phyloP scores from a whole-genome alignment of 2,797 vertebrate genomes.

The Notolepis coatsorum region DNA sequence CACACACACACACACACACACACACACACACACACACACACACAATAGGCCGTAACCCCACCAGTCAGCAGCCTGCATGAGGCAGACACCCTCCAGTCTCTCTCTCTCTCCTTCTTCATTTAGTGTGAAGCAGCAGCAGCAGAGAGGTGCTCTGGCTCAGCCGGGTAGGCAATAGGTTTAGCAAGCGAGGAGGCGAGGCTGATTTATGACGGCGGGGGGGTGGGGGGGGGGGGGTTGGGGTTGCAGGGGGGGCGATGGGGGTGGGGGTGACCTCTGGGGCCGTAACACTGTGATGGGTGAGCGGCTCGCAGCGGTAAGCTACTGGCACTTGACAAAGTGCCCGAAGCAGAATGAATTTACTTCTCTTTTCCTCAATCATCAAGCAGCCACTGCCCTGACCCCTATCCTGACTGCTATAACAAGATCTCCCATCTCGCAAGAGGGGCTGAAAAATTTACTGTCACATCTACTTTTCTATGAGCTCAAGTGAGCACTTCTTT shows the following conservation, averaged over 20 bases:
- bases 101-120: conserved; percentile 51
- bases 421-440: conserved; percentile 98
- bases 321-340: conserved; percentile 99
- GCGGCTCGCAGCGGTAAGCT: conserved; percentile 99
- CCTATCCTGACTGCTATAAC: conserved; percentile 99
- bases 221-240: conserved; percentile 48
- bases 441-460: conserved; percentile 98
- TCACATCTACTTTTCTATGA: conserved; percentile 95
- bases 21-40: neutral
- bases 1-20: conserved; percentile 12
- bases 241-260: conserved; percentile 69
- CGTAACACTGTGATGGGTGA: conserved; percentile 98
- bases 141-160: conserved; percentile 64
- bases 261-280: conserved; percentile 98
- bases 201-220: neutral
- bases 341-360: conserved; percentile 99
- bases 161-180: conserved; percentile 87
- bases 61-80: conserved; percentile 58
- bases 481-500: conserved; percentile 95
- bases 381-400: conserved; percentile 99
- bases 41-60: conserved; percentile 43
- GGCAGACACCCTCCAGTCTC: conserved; percentile 61
- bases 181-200: conserved; percentile 72
- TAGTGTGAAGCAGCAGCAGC: conserved; percentile 57
- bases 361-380: conserved; percentile 99